Percentiles rank a stretch among this genome's conserved stretches.
Evolutionary conservation across 2,113 vertebrate genomes (phyloP).

Genomic region (Ramphastos sulfuratus): DNA sequence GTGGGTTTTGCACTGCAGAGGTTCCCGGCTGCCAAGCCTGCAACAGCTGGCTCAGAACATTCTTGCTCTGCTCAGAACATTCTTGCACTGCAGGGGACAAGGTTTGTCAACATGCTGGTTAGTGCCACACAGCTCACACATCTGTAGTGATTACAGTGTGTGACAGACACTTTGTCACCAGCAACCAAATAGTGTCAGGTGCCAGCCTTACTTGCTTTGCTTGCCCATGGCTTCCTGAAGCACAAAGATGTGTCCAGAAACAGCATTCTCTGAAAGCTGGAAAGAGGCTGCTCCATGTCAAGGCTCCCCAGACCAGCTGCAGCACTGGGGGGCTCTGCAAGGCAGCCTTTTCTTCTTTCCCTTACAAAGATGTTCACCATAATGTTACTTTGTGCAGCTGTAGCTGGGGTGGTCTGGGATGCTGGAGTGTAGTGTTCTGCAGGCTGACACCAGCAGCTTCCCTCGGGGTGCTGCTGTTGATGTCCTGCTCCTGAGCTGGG

Average conservation of each 20-base stretch:
- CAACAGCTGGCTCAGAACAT: background rate
- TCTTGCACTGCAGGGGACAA: background rate
- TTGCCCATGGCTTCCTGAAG: accelerated
- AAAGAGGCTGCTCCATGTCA: background rate
- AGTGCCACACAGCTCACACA: accelerated
- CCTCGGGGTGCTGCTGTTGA: background rate
- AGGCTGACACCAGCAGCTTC: background rate
- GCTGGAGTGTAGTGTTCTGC: background rate
- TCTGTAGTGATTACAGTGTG: accelerated
- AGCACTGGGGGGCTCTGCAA: background rate
- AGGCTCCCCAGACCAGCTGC: background rate
- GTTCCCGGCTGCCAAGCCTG: background rate
- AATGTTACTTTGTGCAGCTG: background rate
- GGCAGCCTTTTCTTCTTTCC: too few relatives aligned
- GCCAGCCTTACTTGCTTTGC: accelerated
- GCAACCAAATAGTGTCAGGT: background rate
- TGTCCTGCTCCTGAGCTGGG: background rate
- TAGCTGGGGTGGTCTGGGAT: background rate
- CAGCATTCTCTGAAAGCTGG: background rate
- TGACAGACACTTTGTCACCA: background rate
- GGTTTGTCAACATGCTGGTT: too few relatives aligned
- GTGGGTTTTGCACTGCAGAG: background rate
- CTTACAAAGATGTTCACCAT: too few relatives aligned
- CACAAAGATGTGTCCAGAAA: background rate
- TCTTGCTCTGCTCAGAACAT: background rate